Conservation (phyloP, 2,888 invertebrate species). For the Osedax frankpressi region DNA sequence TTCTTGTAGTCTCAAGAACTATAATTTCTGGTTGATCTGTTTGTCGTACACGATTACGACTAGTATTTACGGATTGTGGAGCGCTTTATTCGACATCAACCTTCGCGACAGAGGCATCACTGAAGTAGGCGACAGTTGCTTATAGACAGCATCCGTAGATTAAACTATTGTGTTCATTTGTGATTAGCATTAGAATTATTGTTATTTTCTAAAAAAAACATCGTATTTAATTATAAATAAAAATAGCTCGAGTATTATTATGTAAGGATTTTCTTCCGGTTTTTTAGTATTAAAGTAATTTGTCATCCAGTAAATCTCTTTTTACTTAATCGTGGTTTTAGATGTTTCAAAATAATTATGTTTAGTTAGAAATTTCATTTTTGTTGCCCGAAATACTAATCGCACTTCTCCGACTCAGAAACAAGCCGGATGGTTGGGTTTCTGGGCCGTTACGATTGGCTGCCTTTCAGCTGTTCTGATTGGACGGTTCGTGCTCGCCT, state of each 20-base stretch:
- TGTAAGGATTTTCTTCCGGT: too few species aligned
- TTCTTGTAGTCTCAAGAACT: background rate
- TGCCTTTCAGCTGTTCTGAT: slow-evolving; percentile 25
- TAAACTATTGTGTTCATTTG: slow-evolving; percentile 28
- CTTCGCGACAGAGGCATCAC: slow-evolving; percentile 32
- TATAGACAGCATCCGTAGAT: background rate
- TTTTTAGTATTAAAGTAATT: too few species aligned
- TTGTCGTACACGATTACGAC: slow-evolving; percentile 30
- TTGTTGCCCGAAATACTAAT: too few species aligned
- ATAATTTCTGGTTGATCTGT: slow-evolving; percentile 33
- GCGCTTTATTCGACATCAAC: slow-evolving; percentile 35
- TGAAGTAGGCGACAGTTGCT: slow-evolving; percentile 28
- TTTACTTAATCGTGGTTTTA: too few species aligned
- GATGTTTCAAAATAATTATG: too few species aligned
- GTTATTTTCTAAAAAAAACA: too few species aligned
- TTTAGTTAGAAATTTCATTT: too few species aligned
- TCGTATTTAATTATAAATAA: too few species aligned
- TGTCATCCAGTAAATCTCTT: too few species aligned
- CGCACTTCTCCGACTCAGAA: too few species aligned
- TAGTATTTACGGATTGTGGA: slow-evolving; percentile 35
- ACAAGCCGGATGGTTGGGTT: slow-evolving; percentile 28
- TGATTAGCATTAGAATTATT: slow-evolving; percentile 26
- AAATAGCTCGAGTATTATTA: too few species aligned
- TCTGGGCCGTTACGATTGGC: slow-evolving; percentile 25
- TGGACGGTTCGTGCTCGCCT: slow-evolving; percentile 26